phyloP scores from a whole-genome alignment of 1,140 invertebrate genomes.

The Aporrectodea caliginosa region DNA sequence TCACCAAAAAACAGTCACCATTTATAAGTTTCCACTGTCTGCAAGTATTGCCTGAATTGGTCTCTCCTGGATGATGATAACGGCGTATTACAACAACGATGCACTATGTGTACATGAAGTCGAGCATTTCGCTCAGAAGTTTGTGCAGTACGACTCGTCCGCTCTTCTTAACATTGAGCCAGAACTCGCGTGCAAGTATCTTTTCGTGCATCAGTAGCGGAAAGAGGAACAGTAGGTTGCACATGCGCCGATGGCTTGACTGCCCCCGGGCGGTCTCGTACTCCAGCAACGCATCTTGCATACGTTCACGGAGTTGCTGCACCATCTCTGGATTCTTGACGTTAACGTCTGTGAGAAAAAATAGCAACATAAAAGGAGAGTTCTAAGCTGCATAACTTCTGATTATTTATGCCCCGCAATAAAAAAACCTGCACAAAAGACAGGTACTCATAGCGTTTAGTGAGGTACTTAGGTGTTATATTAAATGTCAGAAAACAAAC shows the following conservation, averaged over 20 bases:
- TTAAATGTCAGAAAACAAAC: too few species aligned
- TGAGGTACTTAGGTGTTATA: too few species aligned
- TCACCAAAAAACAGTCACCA: too few species aligned
- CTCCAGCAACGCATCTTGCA: constrained; percentile 79
- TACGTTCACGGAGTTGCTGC: constrained; percentile 79
- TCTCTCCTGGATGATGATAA: neutral
- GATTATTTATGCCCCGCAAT: too few species aligned
- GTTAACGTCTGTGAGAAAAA: constrained; percentile 41
- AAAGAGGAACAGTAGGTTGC: constrained; percentile 81
- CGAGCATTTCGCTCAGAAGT: constrained; percentile 93
- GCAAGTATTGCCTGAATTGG: neutral
- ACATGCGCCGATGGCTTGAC: constrained; percentile 65
- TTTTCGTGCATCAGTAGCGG: constrained; percentile 82
- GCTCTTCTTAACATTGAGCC: constrained; percentile 80
- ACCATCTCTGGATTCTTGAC: constrained; percentile 79
- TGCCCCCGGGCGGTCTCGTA: constrained; percentile 69
- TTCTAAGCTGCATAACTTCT: too few species aligned
- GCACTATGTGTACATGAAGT: constrained; percentile 57
- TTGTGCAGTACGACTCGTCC: constrained; percentile 92
- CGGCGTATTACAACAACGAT: too few species aligned
- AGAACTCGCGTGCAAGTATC: constrained; percentile 79
- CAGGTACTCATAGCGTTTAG: too few species aligned
- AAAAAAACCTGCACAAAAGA: too few species aligned
- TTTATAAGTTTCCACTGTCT: too few species aligned
- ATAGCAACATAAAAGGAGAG: neutral